These are phyloP conservation scores for Hypanus sabinus DNA, from an alignment of 2,113 vertebrate genomes.

Conservation along the genomic window DNA sequence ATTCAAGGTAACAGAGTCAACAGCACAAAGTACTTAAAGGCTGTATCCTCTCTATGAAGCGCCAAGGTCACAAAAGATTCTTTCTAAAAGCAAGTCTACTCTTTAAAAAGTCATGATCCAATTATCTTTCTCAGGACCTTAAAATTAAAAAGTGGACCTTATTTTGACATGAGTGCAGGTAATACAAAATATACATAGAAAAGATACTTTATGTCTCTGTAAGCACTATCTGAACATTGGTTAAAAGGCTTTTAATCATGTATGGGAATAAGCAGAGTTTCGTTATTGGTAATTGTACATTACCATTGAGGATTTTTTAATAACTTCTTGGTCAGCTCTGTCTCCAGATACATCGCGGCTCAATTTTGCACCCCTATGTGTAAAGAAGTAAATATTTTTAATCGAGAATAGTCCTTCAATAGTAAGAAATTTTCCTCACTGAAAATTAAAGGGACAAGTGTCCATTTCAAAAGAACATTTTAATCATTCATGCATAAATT, in stretches of 20 bases:
- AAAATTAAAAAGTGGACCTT: not conserved
- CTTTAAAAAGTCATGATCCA: not conserved
- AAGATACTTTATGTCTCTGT: not conserved
- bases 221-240: not conserved
- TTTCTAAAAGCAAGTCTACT: too few relatives aligned
- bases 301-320: slow-evolving; percentile 20
- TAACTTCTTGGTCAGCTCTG: not conserved
- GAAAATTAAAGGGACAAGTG: not conserved
- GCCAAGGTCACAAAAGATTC: too few relatives aligned
- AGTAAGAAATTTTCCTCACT: not conserved
- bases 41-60: too few relatives aligned
- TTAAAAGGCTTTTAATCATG: not conserved
- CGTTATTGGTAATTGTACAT: not conserved
- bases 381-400: not conserved
- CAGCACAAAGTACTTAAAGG: too few relatives aligned
- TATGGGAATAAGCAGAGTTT: not conserved
- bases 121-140: not conserved
- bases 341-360: not conserved
- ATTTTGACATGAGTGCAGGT: not conserved
- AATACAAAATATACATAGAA: not conserved
- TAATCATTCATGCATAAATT: not conserved
- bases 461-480: not conserved
- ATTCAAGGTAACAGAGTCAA: too few relatives aligned
- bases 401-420: too few relatives aligned
- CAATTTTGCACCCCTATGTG: not conserved